Conservation (phyloP, 2,797 vertebrate genomes). For the Furcifer pardalis region DNA sequence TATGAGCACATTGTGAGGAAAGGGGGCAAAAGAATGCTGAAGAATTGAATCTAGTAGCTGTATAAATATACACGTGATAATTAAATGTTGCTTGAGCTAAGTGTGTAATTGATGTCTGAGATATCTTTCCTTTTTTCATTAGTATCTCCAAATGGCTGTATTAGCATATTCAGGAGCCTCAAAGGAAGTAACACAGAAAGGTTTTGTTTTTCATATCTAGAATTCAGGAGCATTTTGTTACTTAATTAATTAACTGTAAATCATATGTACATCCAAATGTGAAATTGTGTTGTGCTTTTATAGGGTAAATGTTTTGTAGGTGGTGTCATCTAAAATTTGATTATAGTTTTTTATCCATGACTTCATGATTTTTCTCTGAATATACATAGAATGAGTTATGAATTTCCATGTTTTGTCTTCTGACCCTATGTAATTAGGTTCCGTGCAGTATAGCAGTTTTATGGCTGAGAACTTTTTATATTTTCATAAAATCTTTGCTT, state of each 20-base stretch:
- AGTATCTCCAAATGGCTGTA: not conserved
- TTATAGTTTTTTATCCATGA: no score
- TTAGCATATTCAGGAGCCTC: not conserved
- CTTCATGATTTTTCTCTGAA: no score
- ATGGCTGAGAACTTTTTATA: not conserved
- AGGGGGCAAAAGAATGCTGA: slow-evolving; percentile 1
- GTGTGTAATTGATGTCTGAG: not conserved
- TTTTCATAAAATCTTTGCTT: slow-evolving; percentile 9
- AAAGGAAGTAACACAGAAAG: slow-evolving; percentile 27
- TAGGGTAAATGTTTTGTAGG: not conserved
- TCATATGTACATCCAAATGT: not conserved
- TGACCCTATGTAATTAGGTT: no score
- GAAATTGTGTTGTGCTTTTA: not conserved
- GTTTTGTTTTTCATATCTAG: not conserved
- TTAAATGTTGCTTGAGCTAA: slow-evolving; percentile 41
- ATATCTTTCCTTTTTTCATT: slow-evolving; percentile 16
- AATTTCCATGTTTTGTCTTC: no score
- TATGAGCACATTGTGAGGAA: slow-evolving; percentile 3
- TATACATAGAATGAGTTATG: no score
- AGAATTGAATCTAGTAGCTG: slow-evolving; percentile 37
- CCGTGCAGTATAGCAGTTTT: no score
- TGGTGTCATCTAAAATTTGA: slow-evolving; percentile 28
- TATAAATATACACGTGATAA: slow-evolving; percentile 40
- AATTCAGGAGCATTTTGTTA: not conserved
- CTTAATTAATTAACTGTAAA: not conserved